Conservation (phyloP, 2,888 invertebrate genomes). For the Branchellion lobata region DNA sequence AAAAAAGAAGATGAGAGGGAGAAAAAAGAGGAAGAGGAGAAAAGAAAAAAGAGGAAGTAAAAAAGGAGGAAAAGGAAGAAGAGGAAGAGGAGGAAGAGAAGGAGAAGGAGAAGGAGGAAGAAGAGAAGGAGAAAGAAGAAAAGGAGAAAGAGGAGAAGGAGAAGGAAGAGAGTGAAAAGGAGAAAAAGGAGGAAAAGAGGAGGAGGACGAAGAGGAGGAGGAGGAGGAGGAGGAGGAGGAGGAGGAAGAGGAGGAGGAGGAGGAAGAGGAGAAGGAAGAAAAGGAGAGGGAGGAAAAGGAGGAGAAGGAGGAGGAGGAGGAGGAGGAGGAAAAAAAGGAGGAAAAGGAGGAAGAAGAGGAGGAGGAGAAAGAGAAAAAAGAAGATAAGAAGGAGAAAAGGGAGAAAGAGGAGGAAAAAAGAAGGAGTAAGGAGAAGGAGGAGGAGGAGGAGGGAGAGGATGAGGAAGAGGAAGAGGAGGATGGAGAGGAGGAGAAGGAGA, state of each 20-base stretch:
- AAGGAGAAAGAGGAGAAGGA: neutral
- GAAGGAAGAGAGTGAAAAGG: neutral
- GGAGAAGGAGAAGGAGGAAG: too few relatives aligned
- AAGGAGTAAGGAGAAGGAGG: too few relatives aligned
- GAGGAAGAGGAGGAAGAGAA: neutral
- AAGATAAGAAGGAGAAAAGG: neutral
- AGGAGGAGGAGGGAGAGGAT: too few relatives aligned
- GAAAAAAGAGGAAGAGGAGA: too few relatives aligned
- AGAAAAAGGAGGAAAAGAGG: too few relatives aligned
- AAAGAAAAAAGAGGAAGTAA: neutral
- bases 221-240: slow-evolving; percentile 56
- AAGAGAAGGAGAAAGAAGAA: neutral
- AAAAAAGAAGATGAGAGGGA: too few relatives aligned
- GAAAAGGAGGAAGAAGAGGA: neutral
- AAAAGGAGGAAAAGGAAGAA: too few relatives aligned
- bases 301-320: neutral
- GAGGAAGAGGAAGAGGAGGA: neutral
- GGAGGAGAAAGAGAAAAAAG: neutral
- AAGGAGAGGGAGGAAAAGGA: neutral
- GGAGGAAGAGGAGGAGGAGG: neutral
- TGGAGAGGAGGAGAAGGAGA: neutral
- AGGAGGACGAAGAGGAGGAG: too few relatives aligned
- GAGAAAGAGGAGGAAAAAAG: too few relatives aligned
- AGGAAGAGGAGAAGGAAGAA: neutral
- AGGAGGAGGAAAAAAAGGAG: neutral